Base-by-base conservation (phyloP, 2,113 vertebrate genomes). In the Erythrolamprus reginae region DNA sequence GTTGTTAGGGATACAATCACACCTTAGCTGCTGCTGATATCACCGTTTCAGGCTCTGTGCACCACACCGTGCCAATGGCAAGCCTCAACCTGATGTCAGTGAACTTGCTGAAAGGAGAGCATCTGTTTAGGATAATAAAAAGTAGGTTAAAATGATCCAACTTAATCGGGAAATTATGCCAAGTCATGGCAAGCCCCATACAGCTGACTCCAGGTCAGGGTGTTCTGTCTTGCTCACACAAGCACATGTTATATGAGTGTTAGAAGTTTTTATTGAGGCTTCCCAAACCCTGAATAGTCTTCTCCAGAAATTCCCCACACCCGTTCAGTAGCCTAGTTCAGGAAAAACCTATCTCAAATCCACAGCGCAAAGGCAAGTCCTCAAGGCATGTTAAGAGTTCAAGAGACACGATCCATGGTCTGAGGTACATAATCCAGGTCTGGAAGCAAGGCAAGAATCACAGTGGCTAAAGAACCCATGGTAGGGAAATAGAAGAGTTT, bases 41-140 rank as follows among this genome's bases (percentile, higher is more conserved):
- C 58, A 65, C 10, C 91, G 88, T 91, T 94, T 48, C 88, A 93
- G 77, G 89, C 86, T 92, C 89, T 84, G 91, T 77, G 93, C 91
- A 28, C 9, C 53, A 58, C 52, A 82, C 53, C 93, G 84, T 89
- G 90, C 89, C 92, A 61, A 91, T 93, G 89, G 94, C 95, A 94
- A 95, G 88, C 0, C 90, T 65, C 33, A 93, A 94, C 93, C 93
- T 89, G 38, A 48, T 92, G 83, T 65, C 83, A 33, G 89, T 21
- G 33, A 33, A 61, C 23, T 52, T 48, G 19, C 24, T 52, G 89
- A 26, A 9, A 33, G 56, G 42, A 42, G 3, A 47, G 51, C 52
- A 61, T 26, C 52, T 33, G 52, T 23, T 9, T 10, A 58, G 58
- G 82, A 89, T 24, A 10, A 10, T 33, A 23, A 42, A 65, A 84